Evolutionary conservation across 2,113 vertebrate genomes (phyloP).

Genomic region (Cyprinodon variegatus): DNA sequence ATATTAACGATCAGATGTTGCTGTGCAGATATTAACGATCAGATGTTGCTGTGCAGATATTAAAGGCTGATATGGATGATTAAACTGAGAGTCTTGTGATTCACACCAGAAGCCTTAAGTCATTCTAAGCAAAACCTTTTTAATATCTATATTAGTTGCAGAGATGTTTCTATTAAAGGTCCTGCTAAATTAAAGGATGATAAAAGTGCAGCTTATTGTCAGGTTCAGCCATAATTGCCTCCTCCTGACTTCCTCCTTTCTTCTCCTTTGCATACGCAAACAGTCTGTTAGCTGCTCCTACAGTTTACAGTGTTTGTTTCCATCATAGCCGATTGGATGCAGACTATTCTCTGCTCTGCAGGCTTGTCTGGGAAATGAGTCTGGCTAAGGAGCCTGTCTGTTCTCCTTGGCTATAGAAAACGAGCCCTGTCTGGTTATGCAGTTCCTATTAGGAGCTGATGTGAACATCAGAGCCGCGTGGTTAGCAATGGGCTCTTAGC

Average conservation of each 20-base stretch:
- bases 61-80: no score
- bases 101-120: neutral
- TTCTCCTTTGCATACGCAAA: neutral
- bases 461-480: conserved; percentile 81
- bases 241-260: neutral
- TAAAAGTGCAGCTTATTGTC: neutral
- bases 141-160: neutral
- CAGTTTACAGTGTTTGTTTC: conserved; percentile 21
- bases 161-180: neutral
- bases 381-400: conserved; percentile 64
- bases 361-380: conserved; percentile 71
- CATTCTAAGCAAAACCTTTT: neutral
- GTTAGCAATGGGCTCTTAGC: conserved; percentile 82
- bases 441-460: conserved; percentile 81
- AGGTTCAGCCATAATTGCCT: conserved; percentile 1
- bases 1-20: no score
- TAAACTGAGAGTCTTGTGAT: neutral
- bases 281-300: conserved; percentile 8
- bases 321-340: conserved; percentile 24
- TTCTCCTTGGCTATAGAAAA: conserved; percentile 70
- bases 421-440: conserved; percentile 74
- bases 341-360: conserved; percentile 44
- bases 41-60: no score
- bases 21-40: no score
- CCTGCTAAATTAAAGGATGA: neutral